Evolutionary conservation across 2,113 vertebrate genomes (phyloP).

Genomic region (Lagopus leucura): DNA sequence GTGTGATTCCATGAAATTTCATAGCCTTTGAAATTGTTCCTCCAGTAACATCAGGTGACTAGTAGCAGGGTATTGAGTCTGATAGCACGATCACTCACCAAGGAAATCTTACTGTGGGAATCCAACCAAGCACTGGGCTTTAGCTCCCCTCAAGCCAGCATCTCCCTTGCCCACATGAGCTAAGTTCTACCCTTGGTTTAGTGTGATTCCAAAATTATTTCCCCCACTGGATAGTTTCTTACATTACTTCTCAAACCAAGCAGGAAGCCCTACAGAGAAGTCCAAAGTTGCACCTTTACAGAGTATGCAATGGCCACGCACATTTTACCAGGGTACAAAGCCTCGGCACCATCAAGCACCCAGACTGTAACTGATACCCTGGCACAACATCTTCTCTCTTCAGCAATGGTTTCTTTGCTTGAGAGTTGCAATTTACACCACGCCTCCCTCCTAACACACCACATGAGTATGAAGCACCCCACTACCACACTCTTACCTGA

Average conservation of each 20-base stretch:
- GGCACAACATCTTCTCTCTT: neutral
- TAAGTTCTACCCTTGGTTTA: neutral
- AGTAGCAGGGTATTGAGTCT: neutral
- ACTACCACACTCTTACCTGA: neutral
- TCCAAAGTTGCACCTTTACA: rapidly evolving
- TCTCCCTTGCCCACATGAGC: neutral
- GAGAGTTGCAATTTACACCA: neutral
- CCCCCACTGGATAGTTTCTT: neutral
- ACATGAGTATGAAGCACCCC: rapidly evolving
- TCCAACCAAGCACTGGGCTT: neutral
- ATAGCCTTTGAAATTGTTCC: rapidly evolving
- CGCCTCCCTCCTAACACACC: neutral
- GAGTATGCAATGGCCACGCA: rapidly evolving
- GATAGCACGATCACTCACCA: neutral
- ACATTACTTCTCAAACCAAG: neutral
- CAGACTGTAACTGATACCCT: neutral
- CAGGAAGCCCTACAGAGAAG: neutral
- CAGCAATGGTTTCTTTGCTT: neutral
- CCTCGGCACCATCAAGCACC: neutral
- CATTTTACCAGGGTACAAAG: rapidly evolving
- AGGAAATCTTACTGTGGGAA: neutral
- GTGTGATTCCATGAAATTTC: neutral
- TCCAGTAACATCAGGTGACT: neutral
- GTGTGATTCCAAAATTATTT: neutral
- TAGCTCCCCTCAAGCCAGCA: neutral